Base-by-base conservation (phyloP, 2,888 invertebrate genomes). In the Cheilosia grossa region DNA sequence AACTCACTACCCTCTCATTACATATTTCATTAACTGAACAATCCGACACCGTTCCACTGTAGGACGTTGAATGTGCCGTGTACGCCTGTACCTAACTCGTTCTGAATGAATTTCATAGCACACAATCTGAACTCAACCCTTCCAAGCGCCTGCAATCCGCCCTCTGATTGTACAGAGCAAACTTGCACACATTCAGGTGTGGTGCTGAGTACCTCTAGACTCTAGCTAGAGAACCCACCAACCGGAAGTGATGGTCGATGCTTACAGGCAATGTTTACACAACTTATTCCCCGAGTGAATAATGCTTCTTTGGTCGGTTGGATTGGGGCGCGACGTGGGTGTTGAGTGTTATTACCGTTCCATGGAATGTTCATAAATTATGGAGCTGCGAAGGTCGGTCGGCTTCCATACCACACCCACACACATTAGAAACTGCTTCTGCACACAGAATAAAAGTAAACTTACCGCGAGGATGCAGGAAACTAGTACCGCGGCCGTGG, bases 191-290 rank as follows among this genome's bases (percentile, higher is more conserved):
- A 74, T 47, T 51, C 58, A 61, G 64, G 44, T 72, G 64, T 77
- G 49, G 59, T 42, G 13, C 42, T 24, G 51, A 82, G 24, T 51
- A 17, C 37, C 42, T 47, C 27, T 27, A 27, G 7, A 5, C 27
- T 27, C 37, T 70, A 44, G 5, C 37, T 70, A 44, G 5, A 70
- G 70, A 72, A 21, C 17, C 54, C 70, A 69, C 59, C 77, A 66
- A 82, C 82, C 77, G 82, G 77, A 82, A 42, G 59, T 72, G 59
- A 82, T 77, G 77, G 82, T 82, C 77, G 64, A 72, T 56, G 44
- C 59, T 66, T 37, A 58, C 59, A 51, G 64, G 53, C 70, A 75
- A 73, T 82, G 75, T 82, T 70, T 72, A 82, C 27, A 58, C 30
- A 82, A 82, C 53, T 77, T 74, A 63, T 75, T 63, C 61, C 63